Evolutionary conservation across 2,797 vertebrate species (phyloP).

Genomic region (Scleropages formosus): DNA sequence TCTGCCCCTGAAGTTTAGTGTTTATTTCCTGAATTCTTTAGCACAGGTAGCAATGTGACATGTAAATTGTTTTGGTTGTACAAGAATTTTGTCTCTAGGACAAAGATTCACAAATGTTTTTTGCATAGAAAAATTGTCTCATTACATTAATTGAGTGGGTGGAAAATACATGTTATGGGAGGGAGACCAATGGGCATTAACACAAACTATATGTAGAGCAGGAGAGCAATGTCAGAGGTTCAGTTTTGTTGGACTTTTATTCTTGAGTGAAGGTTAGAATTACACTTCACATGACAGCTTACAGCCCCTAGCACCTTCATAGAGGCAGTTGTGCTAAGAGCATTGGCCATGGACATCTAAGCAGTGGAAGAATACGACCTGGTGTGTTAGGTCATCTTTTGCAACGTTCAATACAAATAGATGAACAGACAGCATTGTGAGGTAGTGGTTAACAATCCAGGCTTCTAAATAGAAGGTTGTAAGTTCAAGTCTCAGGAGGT

Average conservation of each 20-base stretch:
- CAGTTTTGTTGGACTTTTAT: not conserved
- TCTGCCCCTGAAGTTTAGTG: no score
- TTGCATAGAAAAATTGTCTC: no score
- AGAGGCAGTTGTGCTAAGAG: not conserved
- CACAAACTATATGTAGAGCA: not conserved
- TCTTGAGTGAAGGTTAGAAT: not conserved
- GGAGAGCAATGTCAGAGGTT: not conserved
- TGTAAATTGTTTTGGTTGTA: no score
- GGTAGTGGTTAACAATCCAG: not conserved
- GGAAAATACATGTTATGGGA: not conserved
- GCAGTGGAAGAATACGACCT: not conserved
- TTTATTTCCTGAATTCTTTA: no score
- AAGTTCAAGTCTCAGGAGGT: not conserved
- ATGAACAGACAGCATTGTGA: not conserved
- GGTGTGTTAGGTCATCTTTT: slow-evolving; percentile 14
- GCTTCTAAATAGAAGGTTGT: slow-evolving; percentile 14
- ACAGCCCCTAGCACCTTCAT: slow-evolving; percentile 4
- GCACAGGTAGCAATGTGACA: no score
- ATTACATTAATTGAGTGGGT: not conserved
- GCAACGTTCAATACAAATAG: not conserved
- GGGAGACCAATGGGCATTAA: not conserved
- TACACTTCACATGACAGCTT: not conserved
- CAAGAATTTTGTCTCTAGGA: no score
- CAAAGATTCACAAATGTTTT: no score
- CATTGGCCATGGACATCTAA: not conserved